A percentile compares a stretch with the other conserved stretches of the same genome.
phyloP scores from a whole-genome alignment of 2,113 vertebrate genomes.

The Tinamus guttatus region DNA sequence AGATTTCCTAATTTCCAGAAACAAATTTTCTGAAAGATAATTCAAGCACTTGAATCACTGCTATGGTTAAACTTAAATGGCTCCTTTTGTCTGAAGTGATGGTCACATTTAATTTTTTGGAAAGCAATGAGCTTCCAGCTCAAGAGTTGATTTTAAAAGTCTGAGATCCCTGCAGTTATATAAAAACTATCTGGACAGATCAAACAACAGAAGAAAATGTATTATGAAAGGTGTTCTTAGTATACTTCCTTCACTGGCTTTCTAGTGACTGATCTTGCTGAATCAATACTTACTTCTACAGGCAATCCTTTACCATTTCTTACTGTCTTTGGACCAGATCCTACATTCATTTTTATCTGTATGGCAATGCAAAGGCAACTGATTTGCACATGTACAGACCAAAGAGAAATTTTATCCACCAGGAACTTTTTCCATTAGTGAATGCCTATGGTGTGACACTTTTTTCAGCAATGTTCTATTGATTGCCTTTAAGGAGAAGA shows the following conservation, averaged over 20 bases:
- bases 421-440: neutral
- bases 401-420: neutral
- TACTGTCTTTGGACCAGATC: neutral
- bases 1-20: neutral
- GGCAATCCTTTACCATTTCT: slow-evolving; percentile 20
- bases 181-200: neutral
- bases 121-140: neutral
- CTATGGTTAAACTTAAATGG: neutral
- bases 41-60: neutral
- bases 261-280: slow-evolving; percentile 29
- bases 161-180: neutral
- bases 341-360: neutral
- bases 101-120: neutral
- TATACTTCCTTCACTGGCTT: neutral
- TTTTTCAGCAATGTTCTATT: neutral
- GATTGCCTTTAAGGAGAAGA: neutral
- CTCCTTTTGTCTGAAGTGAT: neutral
- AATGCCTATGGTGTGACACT: neutral
- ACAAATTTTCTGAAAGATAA: neutral
- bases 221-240: neutral
- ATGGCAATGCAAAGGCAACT: neutral
- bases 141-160: neutral
- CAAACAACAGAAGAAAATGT: slow-evolving; percentile 17
- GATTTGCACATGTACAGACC: neutral
- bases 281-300: slow-evolving; percentile 40